Percentiles rank a stretch among this genome's conserved stretches.
These are phyloP conservation scores for Melikaiella ostensackeni DNA, from an alignment of 2,888 invertebrate genomes.

Conservation along the genomic window DNA sequence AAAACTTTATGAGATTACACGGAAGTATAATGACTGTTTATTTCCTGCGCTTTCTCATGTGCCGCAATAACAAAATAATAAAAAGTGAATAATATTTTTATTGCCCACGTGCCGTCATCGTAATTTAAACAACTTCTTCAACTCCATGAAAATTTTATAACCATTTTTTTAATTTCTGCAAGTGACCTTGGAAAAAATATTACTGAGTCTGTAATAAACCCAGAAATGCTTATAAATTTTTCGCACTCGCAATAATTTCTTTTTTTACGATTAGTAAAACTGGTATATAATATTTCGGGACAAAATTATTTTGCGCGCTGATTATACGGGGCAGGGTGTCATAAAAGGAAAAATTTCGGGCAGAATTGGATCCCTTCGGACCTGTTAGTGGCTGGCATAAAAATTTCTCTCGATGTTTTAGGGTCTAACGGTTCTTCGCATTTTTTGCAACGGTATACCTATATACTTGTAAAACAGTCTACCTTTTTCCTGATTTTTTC, in stretches of 20 bases:
- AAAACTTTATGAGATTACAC: too few relatives aligned
- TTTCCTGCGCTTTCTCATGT: too few relatives aligned
- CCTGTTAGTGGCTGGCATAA: constrained; percentile 3
- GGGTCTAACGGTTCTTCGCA: constrained; percentile 21
- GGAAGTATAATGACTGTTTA: too few relatives aligned
- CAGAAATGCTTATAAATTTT: not conserved
- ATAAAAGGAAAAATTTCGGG: constrained; percentile 20
- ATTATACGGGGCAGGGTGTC: not conserved
- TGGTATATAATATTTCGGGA: not conserved
- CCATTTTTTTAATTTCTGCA: not conserved
- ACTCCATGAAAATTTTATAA: too few relatives aligned
- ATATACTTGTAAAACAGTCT: not conserved
- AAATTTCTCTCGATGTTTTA: constrained; percentile 41
- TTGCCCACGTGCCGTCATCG: too few relatives aligned
- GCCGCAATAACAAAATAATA: too few relatives aligned
- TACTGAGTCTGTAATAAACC: not conserved
- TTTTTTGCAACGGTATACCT: constrained; percentile 40
- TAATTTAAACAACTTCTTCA: too few relatives aligned
- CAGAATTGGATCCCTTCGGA: not conserved
- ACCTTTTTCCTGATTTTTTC: not conserved
- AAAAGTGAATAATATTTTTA: too few relatives aligned
- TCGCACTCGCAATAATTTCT: constrained; percentile 1
- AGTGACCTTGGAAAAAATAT: constrained; percentile 5
- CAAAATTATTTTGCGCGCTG: not conserved
- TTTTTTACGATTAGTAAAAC: constrained; percentile 32